Evolutionary conservation across 1,140 invertebrate species (phyloP).

Genomic region (Drosophila sulfurigaster): DNA sequence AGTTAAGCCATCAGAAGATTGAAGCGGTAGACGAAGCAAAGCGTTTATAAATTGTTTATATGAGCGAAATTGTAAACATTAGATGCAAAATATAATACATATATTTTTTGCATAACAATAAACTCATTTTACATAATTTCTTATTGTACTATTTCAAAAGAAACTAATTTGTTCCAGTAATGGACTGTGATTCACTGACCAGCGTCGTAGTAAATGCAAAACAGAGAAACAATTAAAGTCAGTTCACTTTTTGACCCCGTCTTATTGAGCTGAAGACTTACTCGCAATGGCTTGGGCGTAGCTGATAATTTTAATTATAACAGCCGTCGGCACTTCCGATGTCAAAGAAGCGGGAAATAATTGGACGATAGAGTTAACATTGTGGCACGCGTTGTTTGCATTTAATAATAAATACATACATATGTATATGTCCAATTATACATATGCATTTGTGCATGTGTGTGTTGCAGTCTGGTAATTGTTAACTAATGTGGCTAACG

Average conservation of each 20-base stretch:
- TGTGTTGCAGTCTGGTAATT: background rate
- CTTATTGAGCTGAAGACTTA: conserved; percentile 61
- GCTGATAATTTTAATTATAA: conserved; percentile 77
- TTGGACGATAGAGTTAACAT: conserved; percentile 57
- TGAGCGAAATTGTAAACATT: conserved; percentile 9
- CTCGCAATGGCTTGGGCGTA: conserved; percentile 62
- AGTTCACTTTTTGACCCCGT: conserved; percentile 73
- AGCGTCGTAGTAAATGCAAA: conserved; percentile 28
- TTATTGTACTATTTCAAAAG: conserved; percentile 15
- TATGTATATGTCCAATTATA: background rate
- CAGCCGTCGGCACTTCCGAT: conserved; percentile 63
- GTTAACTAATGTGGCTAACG: conserved; percentile 62
- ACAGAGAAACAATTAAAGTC: conserved; percentile 64
- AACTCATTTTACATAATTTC: conserved; percentile 71
- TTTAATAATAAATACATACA: conserved; percentile 2
- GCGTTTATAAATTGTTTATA: conserved; percentile 13
- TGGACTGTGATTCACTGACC: conserved; percentile 43
- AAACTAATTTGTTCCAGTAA: conserved; percentile 45
- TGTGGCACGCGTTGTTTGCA: conserved; percentile 57
- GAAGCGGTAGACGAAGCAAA: background rate
- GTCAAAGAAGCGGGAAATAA: conserved; percentile 78
- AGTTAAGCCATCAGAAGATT: conserved; percentile 5
- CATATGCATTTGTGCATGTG: background rate
- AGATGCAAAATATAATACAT: conserved; percentile 16
- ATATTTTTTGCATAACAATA: conserved; percentile 73